Base-by-base conservation (phyloP, 35 echinoderm and acorn worm species). In the Lytechinus variegatus region DNA sequence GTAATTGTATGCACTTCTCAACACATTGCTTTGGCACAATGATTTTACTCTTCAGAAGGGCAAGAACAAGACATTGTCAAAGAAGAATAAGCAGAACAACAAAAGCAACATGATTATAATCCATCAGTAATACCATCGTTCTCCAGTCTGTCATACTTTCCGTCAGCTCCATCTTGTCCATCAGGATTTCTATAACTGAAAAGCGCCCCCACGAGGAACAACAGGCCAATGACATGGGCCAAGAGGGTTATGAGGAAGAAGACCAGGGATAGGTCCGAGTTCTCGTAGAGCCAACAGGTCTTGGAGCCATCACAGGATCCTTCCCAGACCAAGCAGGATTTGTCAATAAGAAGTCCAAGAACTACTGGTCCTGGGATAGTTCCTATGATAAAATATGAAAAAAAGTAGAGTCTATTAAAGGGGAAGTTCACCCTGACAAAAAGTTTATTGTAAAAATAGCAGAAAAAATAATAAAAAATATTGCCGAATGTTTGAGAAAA, bases 201-300 rank as follows among this genome's bases (percentile, higher is more conserved):
- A 9, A 93, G 92, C 4, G 92, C 92, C 13, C 52, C 54, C 5
- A 93, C 2, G 9, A 94, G 95, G 13, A 96, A 92, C 3, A 95
- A 27, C 53, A 97, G 54, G 3, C 95, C 93, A 0, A 89, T 4
- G 4, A 89, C 95, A 55, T 95, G 87, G 44, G 79, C 52, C 52
- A 96, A 51, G 52, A 97, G 60, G 33, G 94, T 28, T 7, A 97
- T 56, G 11, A 96, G 8, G 28, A 97, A 86, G 53, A 95, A 94
- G 53, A 93, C 95, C 19, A 57, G 94, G 11, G 95, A 89, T 44
- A 98, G 94, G 28, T 97, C 89, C 9, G 27, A 52, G 87, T 98
- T 98, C n/a, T 95, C 87, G 95, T 98, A 98, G 12, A 95, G 92
- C 97, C 97, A 98, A 71, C 97, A 98, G 2, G 97, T 94, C 29